Base-by-base conservation (phyloP, 2,888 invertebrate genomes). In the Stenoptilia bipunctidactyla region DNA sequence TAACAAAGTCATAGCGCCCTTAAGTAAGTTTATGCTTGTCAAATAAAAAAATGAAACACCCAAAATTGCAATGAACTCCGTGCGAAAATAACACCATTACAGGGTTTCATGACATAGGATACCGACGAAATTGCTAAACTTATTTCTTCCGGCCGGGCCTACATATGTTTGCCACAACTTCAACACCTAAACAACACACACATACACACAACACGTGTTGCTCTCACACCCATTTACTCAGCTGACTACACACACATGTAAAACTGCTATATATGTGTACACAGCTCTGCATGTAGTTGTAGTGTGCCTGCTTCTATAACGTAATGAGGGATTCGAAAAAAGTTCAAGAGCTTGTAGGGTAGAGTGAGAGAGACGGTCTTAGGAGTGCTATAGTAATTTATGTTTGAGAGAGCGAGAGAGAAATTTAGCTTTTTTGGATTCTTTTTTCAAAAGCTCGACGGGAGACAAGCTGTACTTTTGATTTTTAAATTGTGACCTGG, bases 381-480 rank as follows among this genome's bases (percentile, higher is more conserved):
- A 13, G 10, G 9, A 34, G 15, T 25, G 5, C 15, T 13, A 27
- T 37, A 34, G 12, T 8, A 20, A 20, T 20, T 20, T 10, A 5
- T 12, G 38, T 42, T 47, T 42, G 14, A 13, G 39, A 42, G 38
- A 15, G 62, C 49, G 50, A 12, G 56, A 70, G 42, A 30, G 55
- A 45, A 66, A 73, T 44, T 44, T 34, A 43, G 45, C 55, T 61
- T 56, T 71, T 69, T 65, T 61, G 52, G 52, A 63, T 65, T 75
- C 65, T 58, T 75, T 73, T 77, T 79, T 74, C 61, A 66, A 74
- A 68, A 69, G 69, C 74, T 66, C 69, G 66, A 51, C 70, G 75
- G 75, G 75, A 75, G 74, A 79, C 79, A 79, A 80, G 80, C 79
- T 80, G 80, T 70, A 63, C 64, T 66, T 68, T 68, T 68, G 70